These are phyloP conservation scores for Lanius ludovicianus DNA, from an alignment of 2,113 vertebrate genomes.

Conservation along the genomic window DNA sequence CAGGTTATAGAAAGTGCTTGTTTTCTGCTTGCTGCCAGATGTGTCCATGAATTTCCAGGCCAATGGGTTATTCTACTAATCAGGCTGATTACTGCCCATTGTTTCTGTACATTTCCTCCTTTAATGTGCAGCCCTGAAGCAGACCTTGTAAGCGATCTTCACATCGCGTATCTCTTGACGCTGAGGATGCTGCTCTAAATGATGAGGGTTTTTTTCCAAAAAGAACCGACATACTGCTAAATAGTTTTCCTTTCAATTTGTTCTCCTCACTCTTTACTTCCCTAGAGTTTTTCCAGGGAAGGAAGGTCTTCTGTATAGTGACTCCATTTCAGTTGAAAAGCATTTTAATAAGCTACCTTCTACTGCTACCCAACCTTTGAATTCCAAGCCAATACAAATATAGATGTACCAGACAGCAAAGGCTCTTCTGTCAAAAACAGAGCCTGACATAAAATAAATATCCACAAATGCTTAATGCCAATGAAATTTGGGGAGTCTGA, in stretches of 20 bases:
- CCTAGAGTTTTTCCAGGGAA: not conserved
- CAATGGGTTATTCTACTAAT: not conserved
- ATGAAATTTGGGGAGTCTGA: not conserved
- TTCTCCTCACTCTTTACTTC: not conserved
- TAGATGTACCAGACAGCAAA: not conserved
- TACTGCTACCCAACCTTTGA: not conserved
- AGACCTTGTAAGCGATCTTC: not conserved
- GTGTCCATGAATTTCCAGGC: not conserved
- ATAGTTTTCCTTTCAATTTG: not conserved
- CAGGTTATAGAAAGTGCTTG: not conserved
- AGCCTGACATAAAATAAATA: not conserved
- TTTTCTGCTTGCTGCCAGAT: not conserved
- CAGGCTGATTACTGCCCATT: not conserved
- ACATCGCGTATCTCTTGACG: not conserved
- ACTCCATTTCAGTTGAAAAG: not conserved
- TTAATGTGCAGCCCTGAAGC: not conserved
- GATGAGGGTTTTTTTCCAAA: not conserved
- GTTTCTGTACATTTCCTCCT: not conserved
- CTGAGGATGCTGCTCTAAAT: not conserved
- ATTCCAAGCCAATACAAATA: not conserved
- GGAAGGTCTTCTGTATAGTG: not conserved
- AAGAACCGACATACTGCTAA: not conserved
- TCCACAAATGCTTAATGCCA: not conserved
- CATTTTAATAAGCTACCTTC: not conserved
- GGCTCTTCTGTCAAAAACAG: not conserved